phyloP scores from a whole-genome alignment of 92 coral and sea anemone genomes.

The Zoanthus solanderi region DNA sequence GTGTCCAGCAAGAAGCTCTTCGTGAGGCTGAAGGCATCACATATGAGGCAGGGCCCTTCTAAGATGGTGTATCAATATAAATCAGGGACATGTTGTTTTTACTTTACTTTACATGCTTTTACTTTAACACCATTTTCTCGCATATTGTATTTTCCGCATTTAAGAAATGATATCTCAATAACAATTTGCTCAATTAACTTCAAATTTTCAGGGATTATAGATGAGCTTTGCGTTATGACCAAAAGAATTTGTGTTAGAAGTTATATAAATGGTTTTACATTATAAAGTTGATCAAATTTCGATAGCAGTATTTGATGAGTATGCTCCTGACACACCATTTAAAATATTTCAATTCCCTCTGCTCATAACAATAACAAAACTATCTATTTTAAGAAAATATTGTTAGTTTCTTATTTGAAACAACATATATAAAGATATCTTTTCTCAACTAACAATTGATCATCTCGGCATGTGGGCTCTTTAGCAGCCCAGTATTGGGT shows the following conservation, averaged over 20 bases:
- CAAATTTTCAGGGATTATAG: constrained; percentile 26
- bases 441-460: constrained; percentile 37
- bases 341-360: constrained; percentile 34
- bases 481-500: constrained; percentile 20
- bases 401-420: constrained; percentile 32
- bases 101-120: constrained; percentile 15
- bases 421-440: constrained; percentile 32
- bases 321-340: not conserved
- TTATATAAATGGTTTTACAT: not conserved
- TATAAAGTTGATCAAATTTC: not conserved
- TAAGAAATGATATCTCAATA: constrained; percentile 44
- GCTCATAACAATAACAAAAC: constrained; percentile 33
- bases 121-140: constrained; percentile 22
- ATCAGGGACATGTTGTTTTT: not conserved
- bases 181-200: constrained; percentile 30
- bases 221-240: constrained; percentile 26
- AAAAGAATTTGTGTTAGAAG: not conserved
- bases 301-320: not conserved
- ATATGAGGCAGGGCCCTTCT: too few relatives aligned
- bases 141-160: constrained; percentile 12
- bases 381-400: constrained; percentile 13
- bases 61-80: too few relatives aligned
- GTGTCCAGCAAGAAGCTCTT: too few relatives aligned
- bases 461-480: constrained; percentile 44
- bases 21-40: too few relatives aligned